Conservation (phyloP, 2,888 invertebrate species). For the Tricholauxania praeusta region DNA sequence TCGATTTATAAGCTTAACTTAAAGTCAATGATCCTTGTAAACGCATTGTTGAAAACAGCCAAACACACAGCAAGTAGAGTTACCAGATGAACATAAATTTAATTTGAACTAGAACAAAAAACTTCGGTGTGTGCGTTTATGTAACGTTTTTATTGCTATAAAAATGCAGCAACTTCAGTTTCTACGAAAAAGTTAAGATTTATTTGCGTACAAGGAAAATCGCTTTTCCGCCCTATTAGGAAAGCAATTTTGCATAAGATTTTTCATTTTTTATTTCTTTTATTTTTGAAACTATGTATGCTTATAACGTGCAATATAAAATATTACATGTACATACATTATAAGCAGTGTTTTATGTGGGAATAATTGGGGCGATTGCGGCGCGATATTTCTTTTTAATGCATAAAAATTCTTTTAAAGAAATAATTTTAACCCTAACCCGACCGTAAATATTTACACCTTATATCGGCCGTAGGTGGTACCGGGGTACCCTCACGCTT, state of each 20-base stretch:
- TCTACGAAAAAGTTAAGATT: not conserved
- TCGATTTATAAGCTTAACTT: slow-evolving; percentile 26
- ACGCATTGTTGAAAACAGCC: not conserved
- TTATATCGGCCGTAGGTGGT: too few species aligned
- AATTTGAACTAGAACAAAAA: not conserved
- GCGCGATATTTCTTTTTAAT: too few species aligned
- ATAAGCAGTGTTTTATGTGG: too few species aligned
- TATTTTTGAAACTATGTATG: not conserved
- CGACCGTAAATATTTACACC: too few species aligned
- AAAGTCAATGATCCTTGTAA: slow-evolving; percentile 18
- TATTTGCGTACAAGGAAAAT: slow-evolving; percentile 8
- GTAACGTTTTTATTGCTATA: slow-evolving; percentile 13
- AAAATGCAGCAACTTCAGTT: not conserved
- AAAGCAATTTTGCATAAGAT: slow-evolving; percentile 15
- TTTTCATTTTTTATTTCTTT: not conserved
- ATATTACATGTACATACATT: too few species aligned
- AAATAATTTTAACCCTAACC: too few species aligned
- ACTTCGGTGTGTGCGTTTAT: not conserved
- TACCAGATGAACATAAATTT: slow-evolving; percentile 26
- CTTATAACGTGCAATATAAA: too few species aligned
- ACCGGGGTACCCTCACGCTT: too few species aligned
- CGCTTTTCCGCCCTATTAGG: slow-evolving; percentile 24
- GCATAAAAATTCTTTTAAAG: too few species aligned
- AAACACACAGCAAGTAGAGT: not conserved
- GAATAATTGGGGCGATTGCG: too few species aligned